Base-by-base conservation (phyloP, 2,113 vertebrate species). In the Grammomys surdaster region DNA sequence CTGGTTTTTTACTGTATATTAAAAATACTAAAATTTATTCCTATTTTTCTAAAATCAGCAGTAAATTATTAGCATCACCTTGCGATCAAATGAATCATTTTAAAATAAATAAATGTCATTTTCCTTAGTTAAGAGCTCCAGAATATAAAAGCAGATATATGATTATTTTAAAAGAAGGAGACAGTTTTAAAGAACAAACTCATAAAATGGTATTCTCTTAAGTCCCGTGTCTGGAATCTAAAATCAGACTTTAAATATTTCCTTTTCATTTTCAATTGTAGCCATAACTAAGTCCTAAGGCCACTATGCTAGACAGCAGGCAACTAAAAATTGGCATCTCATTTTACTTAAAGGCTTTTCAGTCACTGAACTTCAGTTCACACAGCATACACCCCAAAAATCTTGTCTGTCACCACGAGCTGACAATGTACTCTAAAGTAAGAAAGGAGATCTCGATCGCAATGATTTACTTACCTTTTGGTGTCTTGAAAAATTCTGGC, bases 401-500 rank as follows among this genome's bases (percentile, higher is more conserved):
- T 0, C 0, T 76, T 94, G 26, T 94, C 86, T 93, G 20, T 63
- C 58, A 70, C 58, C 70, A 40, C 91, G 86, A 90, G 1, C 28
- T 72, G 40, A 33, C 84, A 89, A 85, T 56, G 56, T 92, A 43
- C 54, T 94, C 92, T 11, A 51, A 36, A 86, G 92, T 80, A 92
- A 96, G 46, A 96, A 95, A 93, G 80, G 0, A 33, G 40, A 85
- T 7, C 24, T 85, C 95, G 51, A 40, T 94, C 95, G 92, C 80
- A 97, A 96, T 67, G 69, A 36, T 24, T 95, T 73, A 98, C 98
- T 98, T 96, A 99, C 99, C 99, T 99, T 98, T 97, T 56, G 98
- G 65, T 93, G 98, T 96, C 90, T 98, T 98, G 98, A 99, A 99
- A 98, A 99, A 98, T 72, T 99, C 99, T 72, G 99, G 99, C 89